Evolutionary conservation across 92 coral and sea anemone genomes (phyloP).

Genomic region (Palythoa grandiflora): DNA sequence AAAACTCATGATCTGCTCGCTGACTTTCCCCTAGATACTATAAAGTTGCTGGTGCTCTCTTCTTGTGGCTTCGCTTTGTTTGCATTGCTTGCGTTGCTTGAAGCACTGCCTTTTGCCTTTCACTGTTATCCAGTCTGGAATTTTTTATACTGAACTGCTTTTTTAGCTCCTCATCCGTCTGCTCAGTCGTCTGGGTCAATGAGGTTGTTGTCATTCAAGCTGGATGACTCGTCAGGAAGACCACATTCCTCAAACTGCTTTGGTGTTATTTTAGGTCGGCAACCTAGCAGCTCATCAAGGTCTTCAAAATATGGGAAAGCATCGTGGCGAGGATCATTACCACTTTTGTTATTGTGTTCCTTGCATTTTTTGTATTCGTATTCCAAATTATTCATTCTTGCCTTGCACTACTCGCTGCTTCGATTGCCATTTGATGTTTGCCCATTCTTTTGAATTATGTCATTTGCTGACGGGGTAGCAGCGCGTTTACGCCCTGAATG

Average conservation of each 20-base stretch:
- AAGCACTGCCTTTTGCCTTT: background rate
- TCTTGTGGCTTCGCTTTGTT: background rate
- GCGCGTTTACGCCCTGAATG: no score
- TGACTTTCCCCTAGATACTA: constrained; percentile 7
- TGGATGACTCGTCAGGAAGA: background rate
- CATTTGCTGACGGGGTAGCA: constrained; percentile 26
- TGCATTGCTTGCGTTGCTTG: background rate
- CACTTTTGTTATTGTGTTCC: constrained; percentile 58
- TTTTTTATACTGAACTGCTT: background rate
- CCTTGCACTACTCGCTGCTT: constrained; percentile 61
- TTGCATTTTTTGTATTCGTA: constrained; percentile 60
- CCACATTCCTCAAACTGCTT: constrained; percentile 9
- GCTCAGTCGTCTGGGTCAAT: background rate
- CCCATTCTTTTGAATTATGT: constrained; percentile 52
- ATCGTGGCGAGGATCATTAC: constrained; percentile 32
- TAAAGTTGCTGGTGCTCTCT: background rate
- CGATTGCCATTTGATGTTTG: constrained; percentile 34
- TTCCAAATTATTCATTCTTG: constrained; percentile 57
- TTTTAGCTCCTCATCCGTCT: background rate
- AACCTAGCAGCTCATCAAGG: constrained; percentile 42
- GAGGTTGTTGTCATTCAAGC: background rate
- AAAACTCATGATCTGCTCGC: constrained; percentile 12
- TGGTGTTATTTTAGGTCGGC: constrained; percentile 45
- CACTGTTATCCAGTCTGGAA: background rate
- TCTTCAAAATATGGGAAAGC: constrained; percentile 45